Percentiles rank a stretch among this genome's conserved stretches.
Evolutionary conservation across 1,140 invertebrate genomes (phyloP).

Genomic region (Drosophila equinoxialis): DNA sequence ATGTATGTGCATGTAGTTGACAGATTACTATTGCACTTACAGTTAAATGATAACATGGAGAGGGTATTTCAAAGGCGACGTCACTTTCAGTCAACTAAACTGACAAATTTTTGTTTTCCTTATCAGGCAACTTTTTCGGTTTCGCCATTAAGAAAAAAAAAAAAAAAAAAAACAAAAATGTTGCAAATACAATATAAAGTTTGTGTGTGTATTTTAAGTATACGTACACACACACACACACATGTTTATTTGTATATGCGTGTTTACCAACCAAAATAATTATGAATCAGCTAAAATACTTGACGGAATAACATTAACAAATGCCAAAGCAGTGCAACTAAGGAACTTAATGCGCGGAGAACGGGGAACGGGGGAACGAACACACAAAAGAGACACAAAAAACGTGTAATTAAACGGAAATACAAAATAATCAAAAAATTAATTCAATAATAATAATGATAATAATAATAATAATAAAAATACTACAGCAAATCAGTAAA

Average conservation of each 20-base stretch:
- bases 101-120: background rate
- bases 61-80: background rate
- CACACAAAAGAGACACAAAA: constrained; percentile 7
- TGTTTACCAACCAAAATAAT: constrained; percentile 69
- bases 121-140: constrained; percentile 45
- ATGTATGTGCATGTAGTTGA: too few species aligned
- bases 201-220: background rate
- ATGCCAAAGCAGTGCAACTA: constrained; percentile 22
- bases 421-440: constrained; percentile 26
- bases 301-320: constrained; percentile 24
- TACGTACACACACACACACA: background rate
- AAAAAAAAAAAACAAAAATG: constrained; percentile 25
- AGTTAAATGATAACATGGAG: too few species aligned
- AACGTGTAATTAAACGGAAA: constrained; percentile 60
- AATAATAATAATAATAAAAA: constrained; percentile 11
- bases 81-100: too few species aligned
- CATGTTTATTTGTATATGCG: constrained; percentile 45
- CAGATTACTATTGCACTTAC: too few species aligned
- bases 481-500: background rate
- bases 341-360: background rate
- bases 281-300: constrained; percentile 66
- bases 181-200: background rate
- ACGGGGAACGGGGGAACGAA: background rate
- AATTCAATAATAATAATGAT: too few species aligned
- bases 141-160: constrained; percentile 21